A percentile compares a stretch with the other conserved stretches of the same genome.
Evolutionary conservation across 2,797 vertebrate genomes (phyloP).

Genomic region (Echiichthys vipera): DNA sequence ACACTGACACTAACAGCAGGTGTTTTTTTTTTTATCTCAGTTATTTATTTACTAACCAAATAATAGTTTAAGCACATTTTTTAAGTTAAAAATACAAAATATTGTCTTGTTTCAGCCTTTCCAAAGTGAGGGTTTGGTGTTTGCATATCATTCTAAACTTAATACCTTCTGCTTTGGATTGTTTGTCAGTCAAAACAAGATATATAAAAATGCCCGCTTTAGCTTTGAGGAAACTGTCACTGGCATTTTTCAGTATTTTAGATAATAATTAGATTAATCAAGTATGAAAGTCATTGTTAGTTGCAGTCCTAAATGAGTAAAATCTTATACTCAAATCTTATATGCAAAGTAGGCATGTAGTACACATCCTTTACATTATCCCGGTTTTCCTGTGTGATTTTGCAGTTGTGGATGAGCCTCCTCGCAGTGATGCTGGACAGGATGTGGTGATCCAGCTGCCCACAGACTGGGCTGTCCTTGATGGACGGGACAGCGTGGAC

Average conservation of each 20-base stretch:
- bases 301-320: no score
- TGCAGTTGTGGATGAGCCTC: slow-evolving; percentile 88
- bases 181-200: neutral
- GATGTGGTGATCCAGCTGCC: slow-evolving; percentile 94
- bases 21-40: slow-evolving; percentile 23
- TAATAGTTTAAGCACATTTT: neutral
- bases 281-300: no score
- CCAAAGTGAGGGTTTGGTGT: neutral
- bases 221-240: neutral
- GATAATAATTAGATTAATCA: no score
- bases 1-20: slow-evolving; percentile 35
- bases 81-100: neutral
- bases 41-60: neutral
- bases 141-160: neutral
- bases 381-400: neutral
- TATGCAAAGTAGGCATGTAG: neutral
- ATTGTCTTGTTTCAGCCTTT: neutral
- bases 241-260: no score
- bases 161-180: neutral
- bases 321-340: no score
- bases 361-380: neutral
- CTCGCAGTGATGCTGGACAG: slow-evolving; percentile 90
- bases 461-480: slow-evolving; percentile 91
- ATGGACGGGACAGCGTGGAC: slow-evolving; percentile 93
- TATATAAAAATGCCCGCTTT: neutral